These are phyloP conservation scores for Drosophila ezoana DNA, from an alignment of 2,888 invertebrate genomes.

Conservation along the genomic window DNA sequence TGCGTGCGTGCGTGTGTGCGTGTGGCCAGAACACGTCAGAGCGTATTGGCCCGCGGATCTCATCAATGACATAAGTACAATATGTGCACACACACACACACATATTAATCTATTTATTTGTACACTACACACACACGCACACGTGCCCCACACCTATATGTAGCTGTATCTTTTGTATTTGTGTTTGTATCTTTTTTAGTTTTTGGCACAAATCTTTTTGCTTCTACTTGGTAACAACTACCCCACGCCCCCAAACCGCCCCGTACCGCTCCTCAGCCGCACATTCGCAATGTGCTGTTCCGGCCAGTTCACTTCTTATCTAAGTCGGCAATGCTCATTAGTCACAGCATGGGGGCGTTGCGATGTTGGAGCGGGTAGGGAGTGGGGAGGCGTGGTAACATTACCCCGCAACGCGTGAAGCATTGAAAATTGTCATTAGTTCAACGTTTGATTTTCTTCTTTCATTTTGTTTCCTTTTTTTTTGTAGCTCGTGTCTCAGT, in stretches of 20 bases:
- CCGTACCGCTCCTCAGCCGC: neutral
- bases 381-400: slow-evolving; percentile 27
- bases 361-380: neutral
- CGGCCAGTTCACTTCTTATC: slow-evolving; percentile 65
- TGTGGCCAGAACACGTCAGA: slow-evolving; percentile 52
- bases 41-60: slow-evolving; percentile 29
- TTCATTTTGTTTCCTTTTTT: slow-evolving; percentile 25
- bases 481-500: slow-evolving; percentile 35
- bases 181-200: slow-evolving; percentile 19
- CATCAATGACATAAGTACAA: slow-evolving; percentile 69
- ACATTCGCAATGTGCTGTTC: neutral
- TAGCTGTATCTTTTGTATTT: slow-evolving; percentile 31
- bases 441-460: slow-evolving; percentile 66
- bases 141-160: slow-evolving; percentile 4
- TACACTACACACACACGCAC: slow-evolving; percentile 14
- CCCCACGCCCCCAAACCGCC: slow-evolving; percentile 13
- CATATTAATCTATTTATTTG: slow-evolving; percentile 16
- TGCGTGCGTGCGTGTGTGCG: neutral
- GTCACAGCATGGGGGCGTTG: slow-evolving; percentile 58
- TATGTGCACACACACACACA: slow-evolving; percentile 8
- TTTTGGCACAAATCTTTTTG: slow-evolving; percentile 57
- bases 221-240: slow-evolving; percentile 55
- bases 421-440: slow-evolving; percentile 80
- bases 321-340: slow-evolving; percentile 74
- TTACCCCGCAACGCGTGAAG: slow-evolving; percentile 60